Evolutionary conservation across 2,113 vertebrate genomes (phyloP).

Genomic region (Himantopus leucocephalus): DNA sequence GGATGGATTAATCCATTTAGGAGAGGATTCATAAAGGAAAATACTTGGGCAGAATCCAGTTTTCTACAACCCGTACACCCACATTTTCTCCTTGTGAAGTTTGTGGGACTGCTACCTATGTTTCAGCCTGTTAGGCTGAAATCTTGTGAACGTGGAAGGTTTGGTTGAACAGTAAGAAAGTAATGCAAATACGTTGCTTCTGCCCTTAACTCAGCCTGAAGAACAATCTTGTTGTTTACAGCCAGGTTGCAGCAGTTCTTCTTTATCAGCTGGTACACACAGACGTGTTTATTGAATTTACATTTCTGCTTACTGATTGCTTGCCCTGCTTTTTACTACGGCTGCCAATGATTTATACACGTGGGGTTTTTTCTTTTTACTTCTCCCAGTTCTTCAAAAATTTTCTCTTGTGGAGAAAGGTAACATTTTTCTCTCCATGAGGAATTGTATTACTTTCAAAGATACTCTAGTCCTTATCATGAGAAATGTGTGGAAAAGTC

Average conservation of each 20-base stretch:
- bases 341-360: not conserved
- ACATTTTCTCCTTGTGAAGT: not conserved
- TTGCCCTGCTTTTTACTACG: not conserved
- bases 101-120: not conserved
- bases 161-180: not conserved
- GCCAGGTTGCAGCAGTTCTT: not conserved
- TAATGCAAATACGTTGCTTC: not conserved
- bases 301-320: not conserved
- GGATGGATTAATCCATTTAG: not conserved
- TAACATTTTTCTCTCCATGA: not conserved
- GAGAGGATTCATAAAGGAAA: not conserved
- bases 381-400: not conserved
- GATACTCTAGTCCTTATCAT: not conserved
- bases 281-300: not conserved
- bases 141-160: not conserved
- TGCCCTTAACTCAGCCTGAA: not conserved
- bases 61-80: not conserved
- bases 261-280: not conserved
- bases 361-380: not conserved
- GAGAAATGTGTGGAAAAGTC: not conserved
- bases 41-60: not conserved
- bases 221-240: not conserved
- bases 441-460: not conserved
- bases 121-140: not conserved
- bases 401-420: not conserved